Conservation (phyloP, 2,888 invertebrate genomes). For the Galerucella calmariensis region DNA sequence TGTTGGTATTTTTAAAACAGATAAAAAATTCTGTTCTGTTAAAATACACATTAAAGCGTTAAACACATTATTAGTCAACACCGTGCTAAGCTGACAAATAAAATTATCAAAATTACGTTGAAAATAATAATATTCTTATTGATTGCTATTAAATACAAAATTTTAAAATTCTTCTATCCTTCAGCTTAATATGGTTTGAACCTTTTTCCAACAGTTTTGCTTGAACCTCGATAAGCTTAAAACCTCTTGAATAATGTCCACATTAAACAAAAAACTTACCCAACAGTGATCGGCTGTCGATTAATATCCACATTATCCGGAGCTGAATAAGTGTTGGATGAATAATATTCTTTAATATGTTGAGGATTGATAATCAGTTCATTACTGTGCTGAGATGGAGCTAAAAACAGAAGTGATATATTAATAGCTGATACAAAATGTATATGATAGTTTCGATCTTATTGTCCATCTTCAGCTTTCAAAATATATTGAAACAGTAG, state of each 20-base stretch:
- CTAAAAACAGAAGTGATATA: conserved; percentile 48
- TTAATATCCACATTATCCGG: conserved; percentile 73
- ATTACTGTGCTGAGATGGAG: conserved; percentile 62
- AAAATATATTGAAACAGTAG: no score
- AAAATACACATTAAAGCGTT: conserved; percentile 11
- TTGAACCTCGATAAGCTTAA: conserved; percentile 17
- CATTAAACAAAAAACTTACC: conserved; percentile 65
- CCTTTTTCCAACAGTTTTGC: background rate
- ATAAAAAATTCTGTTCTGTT: background rate
- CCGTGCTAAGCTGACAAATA: conserved; percentile 2
- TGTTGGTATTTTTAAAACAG: background rate
- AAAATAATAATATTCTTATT: no score
- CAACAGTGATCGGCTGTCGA: conserved; percentile 73
- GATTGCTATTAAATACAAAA: no score
- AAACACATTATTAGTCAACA: background rate
- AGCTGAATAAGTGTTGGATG: conserved; percentile 56
- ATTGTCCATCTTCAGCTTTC: no score
- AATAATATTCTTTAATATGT: conserved; percentile 60
- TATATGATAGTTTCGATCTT: no score
- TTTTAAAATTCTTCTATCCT: background rate
- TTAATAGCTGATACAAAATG: no score
- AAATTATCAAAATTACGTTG: background rate
- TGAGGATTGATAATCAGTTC: conserved; percentile 61
- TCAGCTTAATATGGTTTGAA: background rate
- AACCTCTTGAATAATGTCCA: background rate